phyloP scores from a whole-genome alignment of 2,797 vertebrate genomes.

The Selene dorsalis region DNA sequence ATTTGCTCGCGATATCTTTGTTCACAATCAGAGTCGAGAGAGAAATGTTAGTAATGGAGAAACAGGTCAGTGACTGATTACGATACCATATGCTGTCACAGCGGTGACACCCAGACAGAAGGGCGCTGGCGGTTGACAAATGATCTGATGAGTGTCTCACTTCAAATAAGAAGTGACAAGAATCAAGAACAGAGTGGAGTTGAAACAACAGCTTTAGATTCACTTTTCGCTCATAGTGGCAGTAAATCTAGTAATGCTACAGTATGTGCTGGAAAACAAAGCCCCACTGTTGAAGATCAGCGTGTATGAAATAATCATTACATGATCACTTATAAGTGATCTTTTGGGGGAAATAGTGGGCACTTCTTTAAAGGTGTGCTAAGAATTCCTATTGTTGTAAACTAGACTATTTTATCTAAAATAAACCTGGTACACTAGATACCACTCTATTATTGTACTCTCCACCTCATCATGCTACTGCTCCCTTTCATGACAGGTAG shows the following conservation, averaged over 20 bases:
- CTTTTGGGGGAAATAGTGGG: no score
- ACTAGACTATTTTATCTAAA: no score
- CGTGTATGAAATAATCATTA: no score
- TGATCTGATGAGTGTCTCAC: slow-evolving; percentile 68
- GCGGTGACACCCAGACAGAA: slow-evolving; percentile 66
- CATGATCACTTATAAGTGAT: no score
- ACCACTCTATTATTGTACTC: background rate
- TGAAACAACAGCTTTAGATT: slow-evolving; percentile 56
- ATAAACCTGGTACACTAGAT: no score
- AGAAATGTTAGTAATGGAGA: slow-evolving; percentile 46
- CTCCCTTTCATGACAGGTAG: background rate
- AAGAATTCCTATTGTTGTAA: no score
- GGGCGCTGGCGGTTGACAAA: slow-evolving; percentile 78
- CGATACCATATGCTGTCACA: slow-evolving; percentile 60
- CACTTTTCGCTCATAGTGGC: slow-evolving; percentile 44
- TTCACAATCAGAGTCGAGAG: slow-evolving; percentile 20
- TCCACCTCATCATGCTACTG: background rate
- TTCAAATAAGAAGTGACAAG: slow-evolving; percentile 75
- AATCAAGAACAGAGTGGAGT: slow-evolving; percentile 69
- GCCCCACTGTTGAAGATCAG: background rate
- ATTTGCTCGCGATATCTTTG: slow-evolving; percentile 24
- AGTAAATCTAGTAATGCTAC: slow-evolving; percentile 36
- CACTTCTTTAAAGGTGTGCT: no score
- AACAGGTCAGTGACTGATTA: slow-evolving; percentile 73
- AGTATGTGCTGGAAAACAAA: slow-evolving; percentile 27